phyloP scores from a whole-genome alignment of 2,888 invertebrate genomes.

The Pegoplata infirma region DNA sequence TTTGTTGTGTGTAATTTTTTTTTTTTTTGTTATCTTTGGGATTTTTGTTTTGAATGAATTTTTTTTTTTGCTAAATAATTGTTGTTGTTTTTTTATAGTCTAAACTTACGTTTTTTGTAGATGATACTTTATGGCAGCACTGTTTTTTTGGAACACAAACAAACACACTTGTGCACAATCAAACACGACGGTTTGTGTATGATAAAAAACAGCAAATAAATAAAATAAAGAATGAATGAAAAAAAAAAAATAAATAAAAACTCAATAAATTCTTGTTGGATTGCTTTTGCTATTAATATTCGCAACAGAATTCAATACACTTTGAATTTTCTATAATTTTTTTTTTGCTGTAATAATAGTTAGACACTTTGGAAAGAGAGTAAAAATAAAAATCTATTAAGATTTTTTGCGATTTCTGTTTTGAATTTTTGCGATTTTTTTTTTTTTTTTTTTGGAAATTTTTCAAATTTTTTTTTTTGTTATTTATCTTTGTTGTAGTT shows the following conservation, averaged over 20 bases:
- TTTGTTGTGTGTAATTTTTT: conserved; percentile 8
- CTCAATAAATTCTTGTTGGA: conserved; percentile 55
- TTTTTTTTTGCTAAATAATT: conserved; percentile 13
- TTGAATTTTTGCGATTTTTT: conserved; percentile 9
- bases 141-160: no score
- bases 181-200: background rate
- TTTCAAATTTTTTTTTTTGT: background rate
- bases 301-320: conserved; percentile 27
- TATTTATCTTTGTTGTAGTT: conserved; percentile 9
- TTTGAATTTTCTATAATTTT: conserved; percentile 28
- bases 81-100: background rate
- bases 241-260: conserved; percentile 27
- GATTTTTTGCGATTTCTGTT: background rate
- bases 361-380: background rate
- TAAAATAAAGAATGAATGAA: conserved; percentile 17
- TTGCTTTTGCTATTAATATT: conserved; percentile 38
- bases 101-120: conserved; percentile 26
- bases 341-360: conserved; percentile 5
- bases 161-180: no score
- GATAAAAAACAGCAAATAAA: conserved; percentile 17
- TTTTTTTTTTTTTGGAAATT: conserved; percentile 7
- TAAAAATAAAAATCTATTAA: background rate
- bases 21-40: conserved; percentile 20
- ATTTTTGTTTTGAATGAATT: conserved; percentile 26
- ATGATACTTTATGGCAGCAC: background rate